A percentile compares a stretch with the other conserved stretches of the same genome.
Conservation (phyloP, 2,888 invertebrate species). For the Branchinecta sandiegonensis region DNA sequence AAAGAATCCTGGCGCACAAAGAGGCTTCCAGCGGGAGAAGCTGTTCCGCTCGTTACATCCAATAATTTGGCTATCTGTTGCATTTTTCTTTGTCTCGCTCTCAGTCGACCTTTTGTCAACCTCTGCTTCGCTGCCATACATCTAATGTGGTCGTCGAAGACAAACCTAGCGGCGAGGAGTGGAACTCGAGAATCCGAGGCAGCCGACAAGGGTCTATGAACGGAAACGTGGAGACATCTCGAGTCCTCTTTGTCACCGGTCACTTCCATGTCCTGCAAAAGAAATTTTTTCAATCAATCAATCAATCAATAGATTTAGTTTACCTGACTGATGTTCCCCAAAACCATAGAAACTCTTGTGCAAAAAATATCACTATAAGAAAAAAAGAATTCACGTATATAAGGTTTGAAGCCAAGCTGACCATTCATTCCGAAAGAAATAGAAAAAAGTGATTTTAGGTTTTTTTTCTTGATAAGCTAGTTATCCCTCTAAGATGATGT, state of each 20-base stretch:
- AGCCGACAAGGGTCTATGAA: constrained; percentile 58
- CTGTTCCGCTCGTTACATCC: constrained; percentile 46
- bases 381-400: too few relatives aligned
- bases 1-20: constrained; percentile 22
- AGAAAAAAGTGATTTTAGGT: too few relatives aligned
- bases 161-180: constrained; percentile 74
- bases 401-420: too few relatives aligned
- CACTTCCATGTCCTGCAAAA: constrained; percentile 74
- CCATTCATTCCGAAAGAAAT: too few relatives aligned
- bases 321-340: too few relatives aligned
- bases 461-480: too few relatives aligned
- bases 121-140: constrained; percentile 98
- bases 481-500: too few relatives aligned
- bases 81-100: constrained; percentile 92
- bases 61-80: constrained; percentile 81
- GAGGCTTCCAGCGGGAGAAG: constrained; percentile 26
- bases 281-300: constrained; percentile 13
- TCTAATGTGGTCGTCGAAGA: constrained; percentile 96
- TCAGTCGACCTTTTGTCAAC: constrained; percentile 63
- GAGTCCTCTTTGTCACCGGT: constrained; percentile 93
- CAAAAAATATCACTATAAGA: too few relatives aligned
- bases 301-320: too few relatives aligned
- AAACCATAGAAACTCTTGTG: too few relatives aligned
- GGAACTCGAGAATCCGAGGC: constrained; percentile 46
- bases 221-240: constrained; percentile 79